phyloP scores from a whole-genome alignment of 1,140 invertebrate genomes.

The Drosophila littoralis region DNA sequence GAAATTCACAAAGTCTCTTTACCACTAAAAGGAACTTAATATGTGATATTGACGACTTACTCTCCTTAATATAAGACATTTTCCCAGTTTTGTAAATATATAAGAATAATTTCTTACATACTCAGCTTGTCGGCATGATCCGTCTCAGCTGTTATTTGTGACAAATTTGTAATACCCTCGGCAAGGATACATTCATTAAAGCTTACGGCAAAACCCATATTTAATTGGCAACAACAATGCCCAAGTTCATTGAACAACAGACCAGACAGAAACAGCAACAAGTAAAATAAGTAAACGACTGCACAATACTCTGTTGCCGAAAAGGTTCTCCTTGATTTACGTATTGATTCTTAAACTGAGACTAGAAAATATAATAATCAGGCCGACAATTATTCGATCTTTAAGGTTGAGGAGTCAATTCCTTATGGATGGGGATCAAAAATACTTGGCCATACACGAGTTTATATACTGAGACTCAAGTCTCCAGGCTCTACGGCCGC shows the following conservation, averaged over 20 bases:
- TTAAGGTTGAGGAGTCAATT: no score
- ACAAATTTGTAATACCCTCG: background rate
- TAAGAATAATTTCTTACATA: no score
- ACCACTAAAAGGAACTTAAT: constrained; percentile 25
- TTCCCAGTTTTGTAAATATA: background rate
- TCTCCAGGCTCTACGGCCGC: no score
- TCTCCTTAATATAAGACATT: background rate
- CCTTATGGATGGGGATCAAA: no score
- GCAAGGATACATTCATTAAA: constrained; percentile 14
- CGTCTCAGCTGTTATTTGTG: background rate
- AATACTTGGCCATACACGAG: no score
- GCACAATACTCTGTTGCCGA: background rate
- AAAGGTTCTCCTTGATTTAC: background rate
- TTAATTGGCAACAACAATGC: constrained; percentile 68
- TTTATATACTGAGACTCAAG: no score
- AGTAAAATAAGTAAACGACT: background rate
- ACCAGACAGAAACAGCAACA: constrained; percentile 23
- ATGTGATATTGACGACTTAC: background rate
- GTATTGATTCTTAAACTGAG: background rate
- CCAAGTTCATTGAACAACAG: constrained; percentile 69
- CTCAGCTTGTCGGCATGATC: no score
- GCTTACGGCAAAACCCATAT: constrained; percentile 66
- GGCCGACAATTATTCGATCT: no score
- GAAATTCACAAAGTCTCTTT: background rate
- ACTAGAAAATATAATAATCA: no score